These are phyloP conservation scores for Subanguina moxae DNA, from an alignment of 1,140 invertebrate genomes.

Conservation along the genomic window DNA sequence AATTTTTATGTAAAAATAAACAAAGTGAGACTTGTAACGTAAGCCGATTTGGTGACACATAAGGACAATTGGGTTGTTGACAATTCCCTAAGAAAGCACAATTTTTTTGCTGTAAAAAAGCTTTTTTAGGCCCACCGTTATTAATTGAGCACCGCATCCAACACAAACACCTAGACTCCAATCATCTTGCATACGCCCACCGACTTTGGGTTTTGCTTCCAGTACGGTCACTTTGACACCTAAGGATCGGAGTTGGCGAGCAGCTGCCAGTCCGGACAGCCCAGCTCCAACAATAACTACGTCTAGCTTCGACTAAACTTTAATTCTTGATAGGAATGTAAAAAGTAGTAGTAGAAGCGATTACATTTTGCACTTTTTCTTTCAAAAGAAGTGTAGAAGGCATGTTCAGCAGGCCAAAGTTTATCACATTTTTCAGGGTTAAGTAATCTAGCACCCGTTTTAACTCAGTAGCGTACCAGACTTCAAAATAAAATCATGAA, in stretches of 20 bases:
- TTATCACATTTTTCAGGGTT: slow-evolving; percentile 60
- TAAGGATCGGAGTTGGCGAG: slow-evolving; percentile 60
- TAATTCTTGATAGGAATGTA: neutral
- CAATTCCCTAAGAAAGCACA: slow-evolving; percentile 59
- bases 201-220: slow-evolving; percentile 61
- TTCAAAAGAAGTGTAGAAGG: slow-evolving; percentile 13
- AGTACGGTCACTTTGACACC: slow-evolving; percentile 62
- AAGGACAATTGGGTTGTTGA: slow-evolving; percentile 63
- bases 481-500: slow-evolving; percentile 36
- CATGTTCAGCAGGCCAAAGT: slow-evolving; percentile 58
- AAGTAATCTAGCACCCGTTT: slow-evolving; percentile 60
- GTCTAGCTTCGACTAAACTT: slow-evolving; percentile 28
- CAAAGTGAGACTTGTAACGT: slow-evolving; percentile 23
- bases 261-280: slow-evolving; percentile 61
- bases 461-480: slow-evolving; percentile 59
- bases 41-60: slow-evolving; percentile 61
- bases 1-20: slow-evolving; percentile 20
- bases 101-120: neutral
- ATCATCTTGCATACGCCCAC: slow-evolving; percentile 62
- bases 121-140: too few species aligned
- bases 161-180: slow-evolving; percentile 54
- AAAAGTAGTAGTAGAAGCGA: slow-evolving; percentile 2
- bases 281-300: slow-evolving; percentile 63
- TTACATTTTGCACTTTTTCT: neutral
- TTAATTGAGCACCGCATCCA: slow-evolving; percentile 61